Base-by-base conservation (phyloP, 2,113 vertebrate genomes). In the Tenebrosternarchus preto region DNA sequence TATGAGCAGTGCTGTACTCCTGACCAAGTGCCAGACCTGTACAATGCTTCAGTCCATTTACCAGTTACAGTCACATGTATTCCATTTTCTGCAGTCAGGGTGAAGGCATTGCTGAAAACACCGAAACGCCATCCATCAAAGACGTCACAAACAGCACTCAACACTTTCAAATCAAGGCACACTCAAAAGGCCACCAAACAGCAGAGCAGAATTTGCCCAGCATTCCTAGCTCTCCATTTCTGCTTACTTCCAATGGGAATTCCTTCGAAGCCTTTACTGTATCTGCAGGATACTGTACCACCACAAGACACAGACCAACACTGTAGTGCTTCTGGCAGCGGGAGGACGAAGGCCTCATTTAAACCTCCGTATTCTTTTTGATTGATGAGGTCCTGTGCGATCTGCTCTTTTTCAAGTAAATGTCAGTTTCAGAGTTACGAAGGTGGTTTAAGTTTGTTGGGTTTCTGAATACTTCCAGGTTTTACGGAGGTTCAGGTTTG, bases 161-260 rank as follows among this genome's bases (percentile, higher is more conserved):
- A 46, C 53, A 83, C 78, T 80, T 11, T 16, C 25, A 43, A 56
- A 59, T 67, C 53, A 75, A 1, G n/a, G 39, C 67, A 72, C 73
- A 71, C 57, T 56, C 57, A 74, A 77, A 84, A 77, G 80, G 68
- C 85, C 85, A 88, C 83, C 85, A 85, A 82, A 86, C 39, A 55
- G 43, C 29, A 74, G 46, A 22, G 19, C 9, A 76, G 66, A 50
- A 16, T 59, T 50, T 20, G 64, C 36, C 12, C 56, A 20, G 22
- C 1, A 50, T 61, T 55, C 36, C 22, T 2, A 4, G 9, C 11
- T 78, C 15, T 68, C 16, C 16, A 67, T 9, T 25, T 33, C 29
- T 20, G 19, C 55, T 55, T 17, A 15, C 4, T 36, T 22, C 3
- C 57, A 73, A 25, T 39, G 22, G 12, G 27, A 15, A 56, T 53